Evolutionary conservation across 2,797 vertebrate species (phyloP).

Genomic region (Pempheris klunzingeri): DNA sequence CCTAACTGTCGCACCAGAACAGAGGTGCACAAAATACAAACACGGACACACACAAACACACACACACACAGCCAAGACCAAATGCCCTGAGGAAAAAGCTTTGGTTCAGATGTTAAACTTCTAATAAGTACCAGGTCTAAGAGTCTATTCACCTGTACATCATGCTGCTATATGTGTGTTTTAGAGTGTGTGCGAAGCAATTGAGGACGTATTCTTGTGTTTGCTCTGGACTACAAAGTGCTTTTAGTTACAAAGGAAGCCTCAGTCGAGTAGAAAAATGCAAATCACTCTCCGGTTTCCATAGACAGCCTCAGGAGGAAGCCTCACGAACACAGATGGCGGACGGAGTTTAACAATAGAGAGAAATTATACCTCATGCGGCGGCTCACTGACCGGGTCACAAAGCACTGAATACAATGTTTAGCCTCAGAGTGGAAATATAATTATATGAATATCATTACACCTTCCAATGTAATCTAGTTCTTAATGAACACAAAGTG

Average conservation of each 20-base stretch:
- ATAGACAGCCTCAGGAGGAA: conserved; percentile 5
- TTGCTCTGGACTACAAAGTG: not conserved
- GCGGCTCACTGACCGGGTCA: not conserved
- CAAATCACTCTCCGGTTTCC: conserved; percentile 11
- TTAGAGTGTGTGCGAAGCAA: not conserved
- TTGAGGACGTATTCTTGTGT: not conserved
- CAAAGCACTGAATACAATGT: not conserved
- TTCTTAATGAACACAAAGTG: conserved; percentile 2
- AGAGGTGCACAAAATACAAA: conserved; percentile 1
- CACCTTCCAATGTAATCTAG: not conserved
- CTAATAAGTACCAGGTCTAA: conserved; percentile 7
- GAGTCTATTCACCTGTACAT: not conserved
- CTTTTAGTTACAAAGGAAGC: conserved; percentile 16
- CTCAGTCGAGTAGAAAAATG: conserved; percentile 12
- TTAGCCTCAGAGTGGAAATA: not conserved
- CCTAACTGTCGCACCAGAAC: too few relatives aligned
- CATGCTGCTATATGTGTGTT: not conserved
- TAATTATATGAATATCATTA: not conserved
- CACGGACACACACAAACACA: not conserved
- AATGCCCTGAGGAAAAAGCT: not conserved
- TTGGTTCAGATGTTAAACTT: conserved; percentile 24
- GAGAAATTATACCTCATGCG: conserved; percentile 3
- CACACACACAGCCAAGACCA: not conserved
- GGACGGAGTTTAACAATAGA: conserved; percentile 1
- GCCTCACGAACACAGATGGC: not conserved